Conservation (phyloP, 1,140 invertebrate species). For the Vanessa tameamea region DNA sequence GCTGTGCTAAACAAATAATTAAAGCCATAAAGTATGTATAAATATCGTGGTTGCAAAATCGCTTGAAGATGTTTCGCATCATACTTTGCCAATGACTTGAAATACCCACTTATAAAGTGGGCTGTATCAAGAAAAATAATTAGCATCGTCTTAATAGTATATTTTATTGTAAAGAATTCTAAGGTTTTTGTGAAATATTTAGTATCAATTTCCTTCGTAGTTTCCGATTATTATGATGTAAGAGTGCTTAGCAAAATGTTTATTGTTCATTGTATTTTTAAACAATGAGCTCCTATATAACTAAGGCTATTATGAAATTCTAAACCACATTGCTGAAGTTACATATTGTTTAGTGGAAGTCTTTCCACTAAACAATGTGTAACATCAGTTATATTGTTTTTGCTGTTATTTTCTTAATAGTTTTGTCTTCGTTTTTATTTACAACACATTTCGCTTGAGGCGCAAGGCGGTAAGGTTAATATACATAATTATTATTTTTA, state of each 20-base stretch:
- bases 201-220: background rate
- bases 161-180: background rate
- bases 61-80: too few relatives aligned
- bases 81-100: too few relatives aligned
- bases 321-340: slow-evolving; percentile 5
- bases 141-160: too few relatives aligned
- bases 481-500: too few relatives aligned
- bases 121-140: too few relatives aligned
- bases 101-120: too few relatives aligned
- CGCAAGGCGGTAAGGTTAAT: too few relatives aligned
- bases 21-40: too few relatives aligned
- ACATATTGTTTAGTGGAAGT: background rate
- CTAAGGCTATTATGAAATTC: slow-evolving; percentile 15
- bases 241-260: background rate
- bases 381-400: background rate
- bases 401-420: background rate
- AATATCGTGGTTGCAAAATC: too few relatives aligned
- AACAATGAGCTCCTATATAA: slow-evolving; percentile 21
- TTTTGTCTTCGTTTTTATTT: background rate
- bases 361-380: too few relatives aligned
- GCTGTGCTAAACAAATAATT: too few relatives aligned
- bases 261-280: slow-evolving; percentile 22
- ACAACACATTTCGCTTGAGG: too few relatives aligned
- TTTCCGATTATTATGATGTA: background rate
- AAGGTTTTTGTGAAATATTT: background rate